phyloP scores from a whole-genome alignment of 2,888 invertebrate genomes.

The Lysandra bellargus region DNA sequence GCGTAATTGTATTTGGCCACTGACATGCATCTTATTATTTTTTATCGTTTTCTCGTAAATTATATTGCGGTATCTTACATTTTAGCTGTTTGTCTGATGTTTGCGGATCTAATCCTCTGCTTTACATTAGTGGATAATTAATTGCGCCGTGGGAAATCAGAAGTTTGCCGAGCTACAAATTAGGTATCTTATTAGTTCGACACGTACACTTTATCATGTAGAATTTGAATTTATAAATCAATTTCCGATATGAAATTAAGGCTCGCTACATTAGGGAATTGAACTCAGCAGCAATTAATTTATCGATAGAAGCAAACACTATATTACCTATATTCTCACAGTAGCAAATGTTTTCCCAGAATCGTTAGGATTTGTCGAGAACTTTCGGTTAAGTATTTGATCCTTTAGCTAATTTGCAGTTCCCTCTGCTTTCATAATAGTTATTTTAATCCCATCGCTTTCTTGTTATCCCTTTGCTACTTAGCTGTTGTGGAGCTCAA shows the following conservation, averaged over 20 bases:
- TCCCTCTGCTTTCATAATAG: too few species aligned
- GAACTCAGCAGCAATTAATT: too few species aligned
- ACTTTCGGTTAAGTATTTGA: too few species aligned
- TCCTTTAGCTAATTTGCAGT: too few species aligned
- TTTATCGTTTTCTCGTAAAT: neutral
- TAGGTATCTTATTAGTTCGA: neutral
- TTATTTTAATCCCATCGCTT: too few species aligned
- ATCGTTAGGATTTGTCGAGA: too few species aligned
- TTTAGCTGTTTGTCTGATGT: neutral
- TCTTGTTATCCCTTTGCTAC: too few species aligned
- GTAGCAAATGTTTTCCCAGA: too few species aligned
- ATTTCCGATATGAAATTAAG: neutral
- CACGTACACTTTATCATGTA: neutral
- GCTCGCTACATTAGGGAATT: too few species aligned
- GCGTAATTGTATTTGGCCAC: neutral
- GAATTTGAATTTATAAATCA: neutral
- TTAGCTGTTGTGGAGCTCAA: too few species aligned
- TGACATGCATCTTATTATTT: neutral
- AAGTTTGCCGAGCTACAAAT: neutral
- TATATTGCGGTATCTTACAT: neutral
- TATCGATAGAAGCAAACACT: too few species aligned
- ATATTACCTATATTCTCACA: too few species aligned
- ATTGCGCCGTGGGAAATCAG: slow-evolving; percentile 23
- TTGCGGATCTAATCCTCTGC: neutral
- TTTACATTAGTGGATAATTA: neutral